Evolutionary conservation across 1,140 invertebrate species (phyloP).

Genomic region (Zaprionus gabonicus): DNA sequence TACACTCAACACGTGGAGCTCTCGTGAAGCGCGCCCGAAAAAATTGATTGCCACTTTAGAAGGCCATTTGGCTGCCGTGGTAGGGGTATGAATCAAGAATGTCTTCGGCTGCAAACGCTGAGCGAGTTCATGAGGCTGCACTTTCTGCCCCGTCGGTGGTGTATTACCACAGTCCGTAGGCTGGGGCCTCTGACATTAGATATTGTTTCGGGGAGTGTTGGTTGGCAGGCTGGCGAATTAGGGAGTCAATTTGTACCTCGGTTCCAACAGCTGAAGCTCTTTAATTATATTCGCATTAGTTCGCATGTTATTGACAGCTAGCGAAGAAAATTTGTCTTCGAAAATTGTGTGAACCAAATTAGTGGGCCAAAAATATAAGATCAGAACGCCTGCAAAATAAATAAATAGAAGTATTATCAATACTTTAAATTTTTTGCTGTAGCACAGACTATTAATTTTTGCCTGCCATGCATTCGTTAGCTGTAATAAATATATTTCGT

Average conservation of each 20-base stretch:
- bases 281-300: constrained; percentile 76
- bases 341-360: constrained; percentile 22
- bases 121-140: constrained; percentile 49
- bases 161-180: constrained; percentile 28
- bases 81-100: constrained; percentile 68
- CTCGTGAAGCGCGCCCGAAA: constrained; percentile 24
- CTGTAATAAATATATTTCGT: constrained; percentile 5
- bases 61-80: constrained; percentile 62
- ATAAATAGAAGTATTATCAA: too few relatives aligned
- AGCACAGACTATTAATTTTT: too few relatives aligned
- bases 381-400: neutral
- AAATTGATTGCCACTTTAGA: constrained; percentile 80
- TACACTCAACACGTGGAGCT: constrained; percentile 42
- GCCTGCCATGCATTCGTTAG: too few relatives aligned
- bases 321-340: neutral
- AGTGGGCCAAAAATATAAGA: neutral
- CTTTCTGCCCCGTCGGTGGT: constrained; percentile 23
- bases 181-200: constrained; percentile 62
- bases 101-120: constrained; percentile 56
- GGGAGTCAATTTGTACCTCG: constrained; percentile 60
- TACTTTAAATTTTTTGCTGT: too few relatives aligned
- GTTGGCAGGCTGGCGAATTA: constrained; percentile 35
- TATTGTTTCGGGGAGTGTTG: constrained; percentile 56
- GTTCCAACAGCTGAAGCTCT: constrained; percentile 21
- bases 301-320: constrained; percentile 24